These are phyloP conservation scores for Phoebastria nigripes DNA, from an alignment of 2,797 vertebrate genomes.

Conservation along the genomic window DNA sequence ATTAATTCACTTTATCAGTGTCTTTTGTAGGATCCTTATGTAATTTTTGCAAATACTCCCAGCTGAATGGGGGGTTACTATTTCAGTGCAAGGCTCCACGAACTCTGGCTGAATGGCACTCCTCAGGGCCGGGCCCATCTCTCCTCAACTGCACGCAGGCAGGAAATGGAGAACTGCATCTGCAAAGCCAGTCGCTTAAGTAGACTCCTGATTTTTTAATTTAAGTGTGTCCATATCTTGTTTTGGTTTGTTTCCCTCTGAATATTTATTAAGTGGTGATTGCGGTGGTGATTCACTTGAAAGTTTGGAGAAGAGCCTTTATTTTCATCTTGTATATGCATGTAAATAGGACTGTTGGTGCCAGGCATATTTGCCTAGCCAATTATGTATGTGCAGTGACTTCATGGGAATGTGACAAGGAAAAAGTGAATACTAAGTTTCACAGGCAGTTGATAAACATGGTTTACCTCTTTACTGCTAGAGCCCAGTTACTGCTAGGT, in stretches of 20 bases:
- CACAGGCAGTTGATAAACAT: background rate
- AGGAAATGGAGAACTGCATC: background rate
- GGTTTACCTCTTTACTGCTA: background rate
- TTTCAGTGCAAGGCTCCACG: background rate
- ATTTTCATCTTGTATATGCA: background rate
- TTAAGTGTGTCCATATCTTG: background rate
- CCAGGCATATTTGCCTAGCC: background rate
- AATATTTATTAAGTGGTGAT: constrained; percentile 7
- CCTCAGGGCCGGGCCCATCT: background rate
- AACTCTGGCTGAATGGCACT: background rate
- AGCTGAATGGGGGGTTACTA: background rate
- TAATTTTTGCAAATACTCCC: background rate
- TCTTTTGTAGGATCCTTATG: background rate
- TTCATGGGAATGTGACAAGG: background rate
- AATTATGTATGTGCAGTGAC: background rate
- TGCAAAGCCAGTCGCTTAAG: background rate
- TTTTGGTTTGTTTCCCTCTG: background rate
- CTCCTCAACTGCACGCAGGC: background rate
- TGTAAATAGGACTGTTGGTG: background rate
- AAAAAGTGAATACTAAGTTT: background rate
- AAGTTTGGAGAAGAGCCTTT: constrained; percentile 4
- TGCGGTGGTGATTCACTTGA: background rate
- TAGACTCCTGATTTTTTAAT: background rate
- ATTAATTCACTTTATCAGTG: background rate
- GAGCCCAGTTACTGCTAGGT: background rate